These are phyloP conservation scores for Lucilia sericata DNA, from an alignment of 1,140 invertebrate species.

Conservation along the genomic window DNA sequence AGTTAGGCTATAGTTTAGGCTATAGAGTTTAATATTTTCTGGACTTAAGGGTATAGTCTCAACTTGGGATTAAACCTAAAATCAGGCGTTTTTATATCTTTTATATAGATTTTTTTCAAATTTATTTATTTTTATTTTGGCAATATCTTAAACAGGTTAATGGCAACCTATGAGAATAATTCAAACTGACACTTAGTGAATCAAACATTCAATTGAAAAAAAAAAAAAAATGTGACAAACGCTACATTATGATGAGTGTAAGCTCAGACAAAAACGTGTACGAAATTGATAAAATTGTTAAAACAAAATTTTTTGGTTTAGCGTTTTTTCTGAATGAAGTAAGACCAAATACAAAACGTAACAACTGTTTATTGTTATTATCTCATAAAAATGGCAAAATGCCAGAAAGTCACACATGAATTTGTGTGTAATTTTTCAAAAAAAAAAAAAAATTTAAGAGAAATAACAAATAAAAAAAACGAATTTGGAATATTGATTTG, in stretches of 20 bases:
- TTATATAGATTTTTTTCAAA: background rate
- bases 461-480: background rate
- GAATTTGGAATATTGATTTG: background rate
- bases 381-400: background rate
- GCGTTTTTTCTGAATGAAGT: background rate
- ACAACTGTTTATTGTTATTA: slow-evolving; percentile 10
- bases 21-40: too few species aligned
- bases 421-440: too few species aligned
- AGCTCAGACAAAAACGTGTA: background rate
- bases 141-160: background rate
- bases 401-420: background rate
- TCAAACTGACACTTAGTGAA: slow-evolving; percentile 11
- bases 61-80: too few species aligned
- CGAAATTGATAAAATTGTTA: background rate
- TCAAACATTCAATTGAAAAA: background rate
- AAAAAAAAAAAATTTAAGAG: too few species aligned
- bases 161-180: background rate
- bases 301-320: background rate
- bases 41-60: too few species aligned
- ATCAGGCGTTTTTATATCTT: too few species aligned
- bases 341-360: background rate
- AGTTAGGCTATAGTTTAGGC: too few species aligned
- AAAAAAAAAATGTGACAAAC: background rate
- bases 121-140: background rate
- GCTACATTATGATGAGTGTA: slow-evolving; percentile 6